Conservation (phyloP, 2,888 invertebrate genomes). For the Phaedon cochleariae region DNA sequence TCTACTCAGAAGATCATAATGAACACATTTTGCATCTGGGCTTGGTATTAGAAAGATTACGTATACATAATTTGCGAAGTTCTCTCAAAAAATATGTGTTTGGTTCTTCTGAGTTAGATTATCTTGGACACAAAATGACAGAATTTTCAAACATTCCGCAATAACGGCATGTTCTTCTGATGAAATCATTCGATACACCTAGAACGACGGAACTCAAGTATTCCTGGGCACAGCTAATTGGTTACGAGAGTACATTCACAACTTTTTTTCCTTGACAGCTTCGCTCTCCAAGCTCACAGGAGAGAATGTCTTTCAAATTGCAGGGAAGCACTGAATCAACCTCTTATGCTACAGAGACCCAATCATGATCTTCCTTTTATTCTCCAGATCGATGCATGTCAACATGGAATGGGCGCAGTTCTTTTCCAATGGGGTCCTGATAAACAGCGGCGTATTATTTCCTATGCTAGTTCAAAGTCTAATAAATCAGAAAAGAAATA, state of each 20-base stretch:
- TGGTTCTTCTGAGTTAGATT: constrained; percentile 21
- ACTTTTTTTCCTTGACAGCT: not conserved
- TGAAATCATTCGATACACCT: constrained; percentile 21
- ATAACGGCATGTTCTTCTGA: constrained; percentile 23
- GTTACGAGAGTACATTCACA: constrained; percentile 41
- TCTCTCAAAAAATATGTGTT: constrained; percentile 34
- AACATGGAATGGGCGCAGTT: not conserved
- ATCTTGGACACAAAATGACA: constrained; percentile 34
- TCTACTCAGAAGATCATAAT: constrained; percentile 26
- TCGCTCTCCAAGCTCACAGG: not conserved
- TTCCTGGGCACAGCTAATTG: constrained; percentile 46
- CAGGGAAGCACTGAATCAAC: not conserved
- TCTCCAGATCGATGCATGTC: not conserved
- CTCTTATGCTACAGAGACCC: not conserved
- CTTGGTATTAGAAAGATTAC: constrained; percentile 35
- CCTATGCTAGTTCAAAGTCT: constrained; percentile 26
- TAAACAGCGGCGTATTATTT: constrained; percentile 9
- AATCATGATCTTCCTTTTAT: not conserved
- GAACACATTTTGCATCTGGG: constrained; percentile 37
- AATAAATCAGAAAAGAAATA: not conserved
- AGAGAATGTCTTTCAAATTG: not conserved
- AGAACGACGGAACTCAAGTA: constrained; percentile 25
- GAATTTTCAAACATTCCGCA: constrained; percentile 26
- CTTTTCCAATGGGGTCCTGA: not conserved
- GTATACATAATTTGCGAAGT: constrained; percentile 26